These are phyloP conservation scores for Monochamus saltuarius DNA, from an alignment of 1,140 invertebrate genomes.

Conservation along the genomic window DNA sequence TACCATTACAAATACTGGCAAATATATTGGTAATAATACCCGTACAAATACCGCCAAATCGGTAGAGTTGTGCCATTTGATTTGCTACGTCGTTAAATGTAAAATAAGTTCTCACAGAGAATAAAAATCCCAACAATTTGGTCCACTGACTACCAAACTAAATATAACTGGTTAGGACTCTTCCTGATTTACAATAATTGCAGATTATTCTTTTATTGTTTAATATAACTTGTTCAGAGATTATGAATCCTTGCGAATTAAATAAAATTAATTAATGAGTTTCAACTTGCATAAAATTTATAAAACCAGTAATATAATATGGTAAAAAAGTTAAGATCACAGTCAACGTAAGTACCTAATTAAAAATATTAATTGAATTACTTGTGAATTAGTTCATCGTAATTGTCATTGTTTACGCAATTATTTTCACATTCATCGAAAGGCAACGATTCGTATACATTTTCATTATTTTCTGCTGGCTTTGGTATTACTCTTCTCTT, in stretches of 20 bases:
- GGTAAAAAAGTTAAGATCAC: not conserved
- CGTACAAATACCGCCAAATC: no score
- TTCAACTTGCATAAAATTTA: not conserved
- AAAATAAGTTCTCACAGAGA: conserved; percentile 13
- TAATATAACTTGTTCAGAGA: no score
- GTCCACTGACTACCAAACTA: not conserved
- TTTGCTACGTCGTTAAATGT: not conserved
- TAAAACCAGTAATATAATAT: not conserved
- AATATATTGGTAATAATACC: no score
- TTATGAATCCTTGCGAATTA: no score
- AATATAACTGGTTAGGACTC: not conserved
- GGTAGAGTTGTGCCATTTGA: no score
- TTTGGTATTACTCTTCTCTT: conserved; percentile 24
- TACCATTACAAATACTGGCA: no score
- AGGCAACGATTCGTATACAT: conserved; percentile 39
- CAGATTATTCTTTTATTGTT: no score
- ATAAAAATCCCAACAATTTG: not conserved
- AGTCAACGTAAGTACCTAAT: conserved; percentile 21
- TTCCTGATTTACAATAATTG: not conserved
- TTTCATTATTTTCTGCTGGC: conserved; percentile 23
- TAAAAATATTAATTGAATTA: conserved; percentile 3
- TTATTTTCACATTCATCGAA: conserved; percentile 35
- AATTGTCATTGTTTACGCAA: conserved; percentile 24
- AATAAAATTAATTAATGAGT: no score
- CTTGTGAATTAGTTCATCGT: conserved; percentile 25